phyloP scores from a whole-genome alignment of 2,797 vertebrate species.

The Eidolon dupreanum region DNA sequence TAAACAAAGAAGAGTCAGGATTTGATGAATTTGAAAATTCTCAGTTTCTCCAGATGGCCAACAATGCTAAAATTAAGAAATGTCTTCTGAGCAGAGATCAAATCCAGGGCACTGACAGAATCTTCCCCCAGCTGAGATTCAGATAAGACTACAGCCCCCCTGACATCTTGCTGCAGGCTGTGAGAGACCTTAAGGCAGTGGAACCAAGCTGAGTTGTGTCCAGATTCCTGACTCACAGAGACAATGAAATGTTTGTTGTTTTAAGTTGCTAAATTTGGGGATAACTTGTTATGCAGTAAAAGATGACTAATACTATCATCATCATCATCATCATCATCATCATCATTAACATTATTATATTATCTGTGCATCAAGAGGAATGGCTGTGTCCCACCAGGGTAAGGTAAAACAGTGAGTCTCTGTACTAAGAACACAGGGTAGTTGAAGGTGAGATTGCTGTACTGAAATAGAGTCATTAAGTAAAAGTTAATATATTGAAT shows the following conservation, averaged over 20 bases:
- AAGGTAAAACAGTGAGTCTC: not conserved
- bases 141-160: not conserved
- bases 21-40: conserved; percentile 11
- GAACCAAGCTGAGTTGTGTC: not conserved
- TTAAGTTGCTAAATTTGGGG: not conserved
- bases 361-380: not conserved
- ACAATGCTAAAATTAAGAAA: not conserved
- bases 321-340: not conserved
- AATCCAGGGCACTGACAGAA: not conserved
- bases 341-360: not conserved
- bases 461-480: not conserved
- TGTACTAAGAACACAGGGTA: not conserved
- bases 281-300: not conserved
- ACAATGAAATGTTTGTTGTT: not conserved
- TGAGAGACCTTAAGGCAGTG: not conserved
- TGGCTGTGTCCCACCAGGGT: not conserved
- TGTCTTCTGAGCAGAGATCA: not conserved
- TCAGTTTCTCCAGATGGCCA: not conserved
- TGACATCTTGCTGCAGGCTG: not conserved
- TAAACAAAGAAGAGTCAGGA: not conserved
- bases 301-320: not conserved
- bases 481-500: conserved; percentile 1
- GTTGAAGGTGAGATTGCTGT: not conserved
- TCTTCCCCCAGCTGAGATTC: not conserved
- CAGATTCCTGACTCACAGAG: not conserved